These are phyloP conservation scores for Struthidea cinerea DNA, from an alignment of 2,113 vertebrate species.

Conservation along the genomic window DNA sequence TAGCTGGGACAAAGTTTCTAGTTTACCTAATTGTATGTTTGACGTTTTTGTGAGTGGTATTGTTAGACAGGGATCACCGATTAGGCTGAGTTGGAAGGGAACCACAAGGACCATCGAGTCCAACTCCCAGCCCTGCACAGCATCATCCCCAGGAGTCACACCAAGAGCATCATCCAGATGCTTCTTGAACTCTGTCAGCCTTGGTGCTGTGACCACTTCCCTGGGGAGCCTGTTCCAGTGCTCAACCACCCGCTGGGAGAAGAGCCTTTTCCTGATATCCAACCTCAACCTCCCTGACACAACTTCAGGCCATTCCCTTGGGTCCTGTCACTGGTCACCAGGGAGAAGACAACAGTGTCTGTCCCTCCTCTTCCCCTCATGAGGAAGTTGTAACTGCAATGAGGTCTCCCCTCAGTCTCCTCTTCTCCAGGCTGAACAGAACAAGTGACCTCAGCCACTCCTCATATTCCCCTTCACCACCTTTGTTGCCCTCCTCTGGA, in stretches of 20 bases:
- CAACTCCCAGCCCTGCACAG: background rate
- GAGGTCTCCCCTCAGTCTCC: background rate
- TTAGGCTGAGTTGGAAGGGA: background rate
- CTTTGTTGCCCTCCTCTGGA: background rate
- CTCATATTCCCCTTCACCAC: background rate
- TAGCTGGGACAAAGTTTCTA: background rate
- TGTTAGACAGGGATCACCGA: background rate
- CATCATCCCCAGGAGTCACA: background rate
- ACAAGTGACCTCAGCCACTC: background rate
- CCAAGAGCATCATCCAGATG: background rate
- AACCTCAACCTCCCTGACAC: background rate
- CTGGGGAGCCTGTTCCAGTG: background rate
- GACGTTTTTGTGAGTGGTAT: background rate
- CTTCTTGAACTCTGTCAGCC: background rate
- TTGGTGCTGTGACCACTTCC: background rate
- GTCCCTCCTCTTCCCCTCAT: background rate
- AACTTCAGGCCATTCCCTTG: background rate
- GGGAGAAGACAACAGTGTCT: background rate
- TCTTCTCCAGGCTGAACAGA: background rate
- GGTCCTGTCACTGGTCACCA: no score
- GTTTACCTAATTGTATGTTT: background rate
- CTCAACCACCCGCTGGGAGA: rapidly evolving
- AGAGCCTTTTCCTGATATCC: background rate
- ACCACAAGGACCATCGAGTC: background rate
- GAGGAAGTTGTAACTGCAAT: background rate